Base-by-base conservation (phyloP, 2,888 invertebrate genomes). In the Seladonia tumulorum region DNA sequence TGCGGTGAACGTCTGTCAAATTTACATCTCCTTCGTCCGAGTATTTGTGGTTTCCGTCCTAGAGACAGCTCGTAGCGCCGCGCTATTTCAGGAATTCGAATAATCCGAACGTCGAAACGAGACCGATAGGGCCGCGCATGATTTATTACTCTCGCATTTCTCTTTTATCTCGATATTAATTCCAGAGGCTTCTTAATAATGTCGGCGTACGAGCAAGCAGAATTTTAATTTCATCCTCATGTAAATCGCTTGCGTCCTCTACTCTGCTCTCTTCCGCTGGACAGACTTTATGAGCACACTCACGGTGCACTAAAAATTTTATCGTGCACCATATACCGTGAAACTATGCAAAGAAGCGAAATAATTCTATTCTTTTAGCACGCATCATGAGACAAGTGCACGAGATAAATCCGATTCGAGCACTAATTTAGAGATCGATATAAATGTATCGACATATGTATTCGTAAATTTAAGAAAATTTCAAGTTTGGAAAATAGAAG, bases 71-170 rank as follows among this genome's bases (percentile, higher is more conserved):
- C 49, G 66, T 76, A 72, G 16, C 70, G 68, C 57, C 25, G 73
- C 10, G 68, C 76, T 79, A 85, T 84, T 57, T 71, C 70, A 22
- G 76, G 76, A 79, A 84, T 84, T 57, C 76, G 85, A 85, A 71
- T 77, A 70, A 77, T 85, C 70, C 76, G 70, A 77, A 80, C 63
- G 60, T 35, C 0, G 42, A 70, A 53, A 47, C n/a, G 16, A 49
- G 71, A n/a, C 45, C 45, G 53, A 74, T 79, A 39, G 29, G 47
- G 39, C 29, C 47, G 47, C 16, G 60, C 22, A 68, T 77, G 63
- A 81, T 77, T 75, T 75, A 81, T 85, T 63, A 77, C 63, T 75
- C n/a, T 25, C 68, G 2, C 53, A n/a, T 76, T 63, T 75, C 2
- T 45, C 63, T 47, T 85, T 74, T 68, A 85, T 70, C 76, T 85